These are phyloP conservation scores for Diarsia brunnea DNA, from an alignment of 2,888 invertebrate genomes.

Conservation along the genomic window DNA sequence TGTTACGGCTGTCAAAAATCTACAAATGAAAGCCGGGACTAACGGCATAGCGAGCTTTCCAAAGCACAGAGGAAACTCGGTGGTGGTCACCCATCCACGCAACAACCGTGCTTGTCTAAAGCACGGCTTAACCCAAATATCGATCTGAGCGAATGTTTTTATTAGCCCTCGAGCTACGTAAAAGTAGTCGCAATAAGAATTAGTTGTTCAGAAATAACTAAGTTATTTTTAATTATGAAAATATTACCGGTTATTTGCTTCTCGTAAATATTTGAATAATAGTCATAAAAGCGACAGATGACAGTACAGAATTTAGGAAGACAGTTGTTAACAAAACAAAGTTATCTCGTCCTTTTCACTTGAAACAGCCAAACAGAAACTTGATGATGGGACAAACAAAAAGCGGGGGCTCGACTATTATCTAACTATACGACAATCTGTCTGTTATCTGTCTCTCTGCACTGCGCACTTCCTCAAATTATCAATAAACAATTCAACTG, in stretches of 20 bases:
- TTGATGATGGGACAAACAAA: conserved; percentile 72
- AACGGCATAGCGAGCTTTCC: too few species aligned
- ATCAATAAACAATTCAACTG: conserved; percentile 32
- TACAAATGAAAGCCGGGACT: too few species aligned
- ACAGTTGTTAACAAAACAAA: conserved; percentile 65
- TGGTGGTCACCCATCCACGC: too few species aligned
- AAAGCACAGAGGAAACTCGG: too few species aligned
- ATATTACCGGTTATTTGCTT: conserved; percentile 11
- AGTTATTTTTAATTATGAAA: conserved; percentile 11
- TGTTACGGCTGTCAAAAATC: too few species aligned
- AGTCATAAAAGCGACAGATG: conserved; percentile 50
- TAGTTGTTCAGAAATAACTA: neutral
- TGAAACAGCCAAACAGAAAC: conserved; percentile 75
- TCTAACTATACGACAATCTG: conserved; percentile 67
- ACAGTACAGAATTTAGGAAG: conserved; percentile 56
- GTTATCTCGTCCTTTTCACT: conserved; percentile 69
- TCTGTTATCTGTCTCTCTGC: conserved; percentile 55
- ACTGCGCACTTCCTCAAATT: conserved; percentile 69
- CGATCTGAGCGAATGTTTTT: too few species aligned
- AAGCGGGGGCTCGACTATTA: conserved; percentile 78
- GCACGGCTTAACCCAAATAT: too few species aligned
- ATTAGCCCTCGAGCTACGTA: neutral
- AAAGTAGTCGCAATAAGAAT: neutral
- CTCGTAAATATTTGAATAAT: conserved; percentile 54
- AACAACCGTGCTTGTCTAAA: too few species aligned